A percentile compares a stretch with the other conserved stretches of the same genome.
Conservation (phyloP, 2,113 vertebrate genomes). For the Scomber scombrus region DNA sequence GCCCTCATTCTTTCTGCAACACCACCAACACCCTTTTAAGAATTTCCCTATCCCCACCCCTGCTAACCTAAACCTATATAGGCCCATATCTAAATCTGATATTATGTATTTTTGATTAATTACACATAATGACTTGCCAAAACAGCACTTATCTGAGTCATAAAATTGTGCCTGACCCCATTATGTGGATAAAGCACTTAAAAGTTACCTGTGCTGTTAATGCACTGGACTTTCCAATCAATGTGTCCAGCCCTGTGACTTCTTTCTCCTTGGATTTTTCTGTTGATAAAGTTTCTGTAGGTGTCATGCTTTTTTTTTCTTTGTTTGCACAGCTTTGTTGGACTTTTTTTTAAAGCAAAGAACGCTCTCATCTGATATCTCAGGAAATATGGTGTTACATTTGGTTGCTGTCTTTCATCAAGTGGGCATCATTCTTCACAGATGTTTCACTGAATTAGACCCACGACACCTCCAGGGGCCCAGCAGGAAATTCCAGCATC, state of each 20-base stretch:
- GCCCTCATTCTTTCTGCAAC: conserved; percentile 73
- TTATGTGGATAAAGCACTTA: conserved; percentile 58
- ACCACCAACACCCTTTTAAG: conserved; percentile 63
- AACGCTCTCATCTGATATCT: conserved; percentile 7
- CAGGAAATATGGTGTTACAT: conserved; percentile 7
- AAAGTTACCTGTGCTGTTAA: conserved; percentile 41
- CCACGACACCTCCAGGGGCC: conserved; percentile 32
- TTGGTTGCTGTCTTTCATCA: conserved; percentile 31
- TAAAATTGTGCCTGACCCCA: conserved; percentile 66
- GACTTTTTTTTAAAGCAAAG: not conserved
- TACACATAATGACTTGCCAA: conserved; percentile 45
- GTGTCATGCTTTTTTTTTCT: not conserved
- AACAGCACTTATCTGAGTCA: conserved; percentile 62
- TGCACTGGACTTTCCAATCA: conserved; percentile 39
- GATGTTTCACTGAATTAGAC: conserved; percentile 42
- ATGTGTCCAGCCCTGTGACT: conserved; percentile 28
- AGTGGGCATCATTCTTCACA: conserved; percentile 34
- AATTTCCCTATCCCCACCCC: conserved; percentile 61
- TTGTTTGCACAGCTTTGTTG: not conserved
- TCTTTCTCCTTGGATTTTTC: conserved; percentile 61
- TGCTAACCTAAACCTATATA: conserved; percentile 28
- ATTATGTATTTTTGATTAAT: conserved; percentile 46
- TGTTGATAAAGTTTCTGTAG: not conserved
- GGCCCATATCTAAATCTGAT: conserved; percentile 14
- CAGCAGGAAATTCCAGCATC: conserved; percentile 62